Conservation (phyloP, 92 coral and sea anemone species). For the Palythoa caribaeorum region DNA sequence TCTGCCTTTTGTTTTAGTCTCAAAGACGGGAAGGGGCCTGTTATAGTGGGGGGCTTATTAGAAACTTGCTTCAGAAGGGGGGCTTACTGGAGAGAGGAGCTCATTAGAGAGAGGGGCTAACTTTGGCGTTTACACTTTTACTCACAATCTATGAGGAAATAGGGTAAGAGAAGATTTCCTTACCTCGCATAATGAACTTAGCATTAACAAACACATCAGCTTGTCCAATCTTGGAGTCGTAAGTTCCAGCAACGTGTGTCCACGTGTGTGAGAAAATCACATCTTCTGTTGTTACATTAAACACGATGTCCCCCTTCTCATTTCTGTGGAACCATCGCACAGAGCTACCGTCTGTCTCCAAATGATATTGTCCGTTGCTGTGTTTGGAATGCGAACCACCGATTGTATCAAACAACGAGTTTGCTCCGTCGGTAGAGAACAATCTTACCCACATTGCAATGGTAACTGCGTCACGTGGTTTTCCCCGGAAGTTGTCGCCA, state of each 20-base stretch:
- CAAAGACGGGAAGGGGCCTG: too few relatives aligned
- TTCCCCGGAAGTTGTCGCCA: conserved; percentile 78
- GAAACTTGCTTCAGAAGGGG: too few relatives aligned
- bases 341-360: conserved; percentile 80
- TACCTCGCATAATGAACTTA: conserved; percentile 82
- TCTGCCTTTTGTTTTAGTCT: too few relatives aligned
- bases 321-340: conserved; percentile 95
- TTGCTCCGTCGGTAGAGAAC: conserved; percentile 71
- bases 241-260: conserved; percentile 94
- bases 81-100: too few relatives aligned
- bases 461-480: conserved; percentile 86
- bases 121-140: too few relatives aligned
- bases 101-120: too few relatives aligned
- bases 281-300: conserved; percentile 86
- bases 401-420: conserved; percentile 90
- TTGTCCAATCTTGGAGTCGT: conserved; percentile 80
- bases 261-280: conserved; percentile 79
- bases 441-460: conserved; percentile 93
- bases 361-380: conserved; percentile 82
- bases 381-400: conserved; percentile 90
- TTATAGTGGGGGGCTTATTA: too few relatives aligned
- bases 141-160: too few relatives aligned
- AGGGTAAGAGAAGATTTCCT: not conserved
- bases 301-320: conserved; percentile 76
- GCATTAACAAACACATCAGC: conserved; percentile 95